A percentile compares a stretch with the other conserved stretches of the same genome.
These are phyloP conservation scores for Ditylenchus dipsaci DNA, from an alignment of 1,140 invertebrate species.

Conservation along the genomic window DNA sequence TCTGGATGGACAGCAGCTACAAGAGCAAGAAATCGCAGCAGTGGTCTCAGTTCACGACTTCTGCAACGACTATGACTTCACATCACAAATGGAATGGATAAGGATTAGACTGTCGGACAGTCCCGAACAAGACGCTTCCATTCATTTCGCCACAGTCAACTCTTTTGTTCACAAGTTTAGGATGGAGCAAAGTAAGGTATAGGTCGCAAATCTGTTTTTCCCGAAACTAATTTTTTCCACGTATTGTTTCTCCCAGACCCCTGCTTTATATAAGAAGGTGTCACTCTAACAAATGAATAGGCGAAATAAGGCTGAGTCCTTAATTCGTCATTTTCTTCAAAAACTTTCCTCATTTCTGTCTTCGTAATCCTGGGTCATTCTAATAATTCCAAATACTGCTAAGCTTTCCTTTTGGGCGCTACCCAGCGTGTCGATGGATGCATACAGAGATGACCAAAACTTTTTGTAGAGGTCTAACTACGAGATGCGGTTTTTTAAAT, in stretches of 20 bases:
- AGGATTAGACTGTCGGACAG: conserved; percentile 10
- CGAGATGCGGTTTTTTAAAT: too few relatives aligned
- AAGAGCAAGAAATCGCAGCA: conserved; percentile 11
- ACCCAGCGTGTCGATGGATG: too few relatives aligned
- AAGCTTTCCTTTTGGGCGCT: too few relatives aligned
- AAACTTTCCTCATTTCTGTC: too few relatives aligned
- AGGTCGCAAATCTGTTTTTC: neutral
- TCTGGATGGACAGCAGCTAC: conserved; percentile 7
- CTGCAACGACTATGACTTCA: conserved; percentile 11
- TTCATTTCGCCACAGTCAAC: conserved; percentile 15
- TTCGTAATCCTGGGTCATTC: too few relatives aligned
- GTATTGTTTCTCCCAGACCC: neutral
- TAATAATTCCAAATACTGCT: too few relatives aligned
- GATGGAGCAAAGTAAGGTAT: conserved; percentile 4
- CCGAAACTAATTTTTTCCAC: neutral
- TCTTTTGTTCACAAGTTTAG: conserved; percentile 19
- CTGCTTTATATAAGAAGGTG: too few relatives aligned
- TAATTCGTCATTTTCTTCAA: too few relatives aligned
- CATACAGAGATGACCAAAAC: too few relatives aligned
- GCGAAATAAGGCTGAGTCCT: too few relatives aligned
- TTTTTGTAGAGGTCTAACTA: too few relatives aligned
- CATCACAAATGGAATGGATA: neutral
- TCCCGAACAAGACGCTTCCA: conserved; percentile 5
- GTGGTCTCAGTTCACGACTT: conserved; percentile 21
- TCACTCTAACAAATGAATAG: too few relatives aligned